Conservation (phyloP, 1,140 invertebrate species). For the Polypedilum vanderplanki region DNA sequence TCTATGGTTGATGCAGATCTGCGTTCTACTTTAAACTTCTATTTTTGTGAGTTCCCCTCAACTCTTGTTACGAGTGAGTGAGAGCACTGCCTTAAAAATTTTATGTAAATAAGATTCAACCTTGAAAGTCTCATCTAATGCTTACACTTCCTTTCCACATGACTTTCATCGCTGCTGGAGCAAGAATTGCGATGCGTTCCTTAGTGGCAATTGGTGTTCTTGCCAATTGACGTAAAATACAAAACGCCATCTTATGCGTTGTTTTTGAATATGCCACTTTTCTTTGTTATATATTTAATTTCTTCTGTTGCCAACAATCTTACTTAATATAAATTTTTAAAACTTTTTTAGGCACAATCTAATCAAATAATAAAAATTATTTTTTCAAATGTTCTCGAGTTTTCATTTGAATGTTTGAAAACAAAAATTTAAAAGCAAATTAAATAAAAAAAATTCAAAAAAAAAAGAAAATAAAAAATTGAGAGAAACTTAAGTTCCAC, state of each 20-base stretch:
- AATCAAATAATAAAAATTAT: not conserved
- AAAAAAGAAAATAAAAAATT: not conserved
- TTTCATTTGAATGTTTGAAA: not conserved
- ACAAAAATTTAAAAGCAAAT: not conserved
- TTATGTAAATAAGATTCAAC: too few relatives aligned
- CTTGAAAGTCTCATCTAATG: not conserved
- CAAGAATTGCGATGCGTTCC: constrained; percentile 1
- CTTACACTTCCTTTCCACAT: constrained; percentile 15
- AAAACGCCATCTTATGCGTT: constrained; percentile 23
- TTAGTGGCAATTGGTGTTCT: not conserved
- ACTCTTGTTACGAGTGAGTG: too few relatives aligned
- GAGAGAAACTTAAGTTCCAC: not conserved
- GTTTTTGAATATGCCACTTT: not conserved
- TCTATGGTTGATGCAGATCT: too few relatives aligned
- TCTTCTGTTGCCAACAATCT: not conserved
- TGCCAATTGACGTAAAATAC: not conserved
- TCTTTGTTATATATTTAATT: not conserved
- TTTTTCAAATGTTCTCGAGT: not conserved
- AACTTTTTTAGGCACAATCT: not conserved
- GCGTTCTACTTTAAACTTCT: too few relatives aligned
- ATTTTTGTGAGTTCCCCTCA: too few relatives aligned
- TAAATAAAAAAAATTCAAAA: not conserved
- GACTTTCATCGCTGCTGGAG: not conserved
- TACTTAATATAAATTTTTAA: not conserved
- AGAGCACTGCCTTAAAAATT: too few relatives aligned